Conservation (phyloP, 2,797 vertebrate genomes). For the Anguilla marmorata region DNA sequence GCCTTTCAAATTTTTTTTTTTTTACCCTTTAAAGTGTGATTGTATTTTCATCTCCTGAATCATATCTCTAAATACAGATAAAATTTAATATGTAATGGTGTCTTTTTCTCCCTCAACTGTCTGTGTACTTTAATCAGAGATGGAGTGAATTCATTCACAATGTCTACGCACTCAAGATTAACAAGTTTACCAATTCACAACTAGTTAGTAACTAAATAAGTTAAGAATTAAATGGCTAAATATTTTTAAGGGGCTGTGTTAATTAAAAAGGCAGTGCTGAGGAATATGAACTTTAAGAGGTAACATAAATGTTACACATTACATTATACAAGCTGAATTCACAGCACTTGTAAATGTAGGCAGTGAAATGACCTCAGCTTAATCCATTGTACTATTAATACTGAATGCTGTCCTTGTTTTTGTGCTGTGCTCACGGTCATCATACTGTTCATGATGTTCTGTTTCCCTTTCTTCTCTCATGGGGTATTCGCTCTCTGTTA, state of each 20-base stretch:
- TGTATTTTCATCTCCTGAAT: slow-evolving; percentile 33
- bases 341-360: neutral
- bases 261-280: neutral
- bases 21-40: slow-evolving; percentile 38
- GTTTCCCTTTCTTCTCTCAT: too few species aligned
- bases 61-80: slow-evolving; percentile 47
- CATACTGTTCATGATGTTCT: too few species aligned
- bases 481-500: too few species aligned
- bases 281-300: neutral
- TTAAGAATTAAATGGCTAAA: neutral
- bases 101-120: neutral
- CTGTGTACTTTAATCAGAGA: neutral
- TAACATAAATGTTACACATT: neutral
- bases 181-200: neutral
- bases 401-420: neutral
- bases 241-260: neutral
- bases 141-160: neutral
- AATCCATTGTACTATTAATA: neutral
- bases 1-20: slow-evolving; percentile 41
- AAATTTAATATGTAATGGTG: slow-evolving; percentile 21
- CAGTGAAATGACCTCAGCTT: neutral
- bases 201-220: neutral
- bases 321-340: neutral
- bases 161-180: neutral
- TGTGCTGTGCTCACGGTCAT: too few species aligned